Percentiles rank a stretch among this genome's conserved stretches.
phyloP scores from a whole-genome alignment of 2,113 vertebrate genomes.

The Rallus limicola region DNA sequence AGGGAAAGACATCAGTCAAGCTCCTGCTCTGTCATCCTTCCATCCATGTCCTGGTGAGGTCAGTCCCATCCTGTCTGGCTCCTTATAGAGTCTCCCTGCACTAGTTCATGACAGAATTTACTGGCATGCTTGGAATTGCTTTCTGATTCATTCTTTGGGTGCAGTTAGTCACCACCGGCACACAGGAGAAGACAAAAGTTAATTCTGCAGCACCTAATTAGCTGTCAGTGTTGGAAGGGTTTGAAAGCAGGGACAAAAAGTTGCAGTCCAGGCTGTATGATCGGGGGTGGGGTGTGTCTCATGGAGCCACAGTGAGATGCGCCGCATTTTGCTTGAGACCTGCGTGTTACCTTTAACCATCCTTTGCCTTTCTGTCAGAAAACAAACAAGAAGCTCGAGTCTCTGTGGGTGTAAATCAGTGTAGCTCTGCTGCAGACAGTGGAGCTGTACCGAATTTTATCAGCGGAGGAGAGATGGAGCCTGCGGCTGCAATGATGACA shows the following conservation, averaged over 20 bases:
- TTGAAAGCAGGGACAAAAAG: background rate
- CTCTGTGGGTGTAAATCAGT: background rate
- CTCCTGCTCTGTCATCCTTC: background rate
- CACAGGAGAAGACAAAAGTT: background rate
- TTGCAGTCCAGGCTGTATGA: background rate
- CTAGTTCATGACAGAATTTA: background rate
- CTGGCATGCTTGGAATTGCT: background rate
- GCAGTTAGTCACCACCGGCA: background rate
- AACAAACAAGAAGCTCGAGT: background rate
- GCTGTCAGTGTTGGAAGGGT: background rate
- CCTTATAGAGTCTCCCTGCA: background rate
- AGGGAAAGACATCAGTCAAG: background rate
- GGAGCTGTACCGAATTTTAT: background rate
- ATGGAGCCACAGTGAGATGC: background rate
- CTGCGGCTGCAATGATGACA: background rate
- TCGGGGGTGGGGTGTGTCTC: accelerated
- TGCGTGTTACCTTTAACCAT: background rate
- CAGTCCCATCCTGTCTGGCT: background rate
- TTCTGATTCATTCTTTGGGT: background rate
- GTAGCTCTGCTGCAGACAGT: background rate
- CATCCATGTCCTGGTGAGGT: accelerated
- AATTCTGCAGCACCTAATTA: background rate
- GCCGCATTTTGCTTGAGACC: background rate
- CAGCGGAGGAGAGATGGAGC: background rate
- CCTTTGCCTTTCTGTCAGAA: background rate